Base-by-base conservation (phyloP, 2,888 invertebrate genomes). In the Exocentrus adspersus region DNA sequence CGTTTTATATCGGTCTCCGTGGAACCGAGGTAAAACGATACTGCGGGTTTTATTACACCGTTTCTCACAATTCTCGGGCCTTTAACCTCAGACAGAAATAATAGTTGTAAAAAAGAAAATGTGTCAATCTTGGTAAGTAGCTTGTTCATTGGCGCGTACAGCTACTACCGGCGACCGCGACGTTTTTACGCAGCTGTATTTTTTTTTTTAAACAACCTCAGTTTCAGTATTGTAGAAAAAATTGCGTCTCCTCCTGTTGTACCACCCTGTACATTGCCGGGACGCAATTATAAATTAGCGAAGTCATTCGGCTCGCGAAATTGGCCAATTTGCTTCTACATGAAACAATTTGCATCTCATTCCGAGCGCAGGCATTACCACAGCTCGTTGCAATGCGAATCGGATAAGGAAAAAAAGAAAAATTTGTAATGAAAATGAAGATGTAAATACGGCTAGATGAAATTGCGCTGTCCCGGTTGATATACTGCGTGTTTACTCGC, bases 331-430 rank as follows among this genome's bases (percentile, higher is more conserved):
- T 60, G 60, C 21, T 24, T 10, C 32, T 6, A 46, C 45, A 46
- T 63, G 56, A 48, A 57, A 52, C 66, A 48, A 60, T 57, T 63
- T 66, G 66, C 63, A 60, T 56, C 56, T 60, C 60, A 45, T 60
- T 53, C 37, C 30, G 16, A 19, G 17, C 17, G 14, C n/a, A n/a
- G n/a, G 12, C 45, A 42, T 50, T 50, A 50, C 30, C 28, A 9
- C 19, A 51, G 32, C 37, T 37, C 37, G 37, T 37, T 32, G 51
- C 19, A 51, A 32, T 37, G 24, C 17, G 51, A 10, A n/a, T n/a
- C 32, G 16, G 3, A 14, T n/a, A n/a, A n/a, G n/a, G n/a, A n/a
- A n/a, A n/a, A n/a, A n/a, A n/a, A n/a, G n/a, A n/a, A n/a, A n/a
- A n/a, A n/a, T n/a, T n/a, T n/a, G n/a, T n/a, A n/a, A n/a, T n/a